These are phyloP conservation scores for Athripsodes cinereus DNA, from an alignment of 2,888 invertebrate genomes.

Conservation along the genomic window DNA sequence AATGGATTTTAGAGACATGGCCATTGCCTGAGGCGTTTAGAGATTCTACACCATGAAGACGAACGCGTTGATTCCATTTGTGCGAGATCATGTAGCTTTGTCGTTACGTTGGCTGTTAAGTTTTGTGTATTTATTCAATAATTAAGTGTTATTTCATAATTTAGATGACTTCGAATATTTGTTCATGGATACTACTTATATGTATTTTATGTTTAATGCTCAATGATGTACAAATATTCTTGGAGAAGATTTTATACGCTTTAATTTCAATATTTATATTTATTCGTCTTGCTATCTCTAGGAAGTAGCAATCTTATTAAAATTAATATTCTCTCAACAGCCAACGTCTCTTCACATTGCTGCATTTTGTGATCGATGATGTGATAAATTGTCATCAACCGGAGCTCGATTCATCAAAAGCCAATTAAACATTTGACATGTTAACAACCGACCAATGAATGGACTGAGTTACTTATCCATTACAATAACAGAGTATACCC, in stretches of 20 bases:
- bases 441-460: background rate
- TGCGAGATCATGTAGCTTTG: slow-evolving; percentile 12
- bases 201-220: background rate
- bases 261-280: no score
- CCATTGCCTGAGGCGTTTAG: slow-evolving; percentile 24
- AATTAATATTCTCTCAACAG: background rate
- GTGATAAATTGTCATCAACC: background rate
- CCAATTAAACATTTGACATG: background rate
- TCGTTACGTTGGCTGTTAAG: slow-evolving; percentile 13
- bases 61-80: slow-evolving; percentile 15
- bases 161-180: background rate
- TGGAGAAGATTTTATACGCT: background rate
- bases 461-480: no score
- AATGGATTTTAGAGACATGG: slow-evolving; percentile 35
- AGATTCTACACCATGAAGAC: background rate
- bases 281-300: no score
- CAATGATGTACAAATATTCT: background rate
- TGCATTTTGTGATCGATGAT: background rate
- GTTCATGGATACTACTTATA: background rate
- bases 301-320: background rate
- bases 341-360: background rate
- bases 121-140: no score
- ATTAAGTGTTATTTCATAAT: background rate
- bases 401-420: background rate
- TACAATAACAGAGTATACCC: no score